These are phyloP conservation scores for Hydriomena furcata DNA, from an alignment of 2,888 invertebrate genomes.

Conservation along the genomic window DNA sequence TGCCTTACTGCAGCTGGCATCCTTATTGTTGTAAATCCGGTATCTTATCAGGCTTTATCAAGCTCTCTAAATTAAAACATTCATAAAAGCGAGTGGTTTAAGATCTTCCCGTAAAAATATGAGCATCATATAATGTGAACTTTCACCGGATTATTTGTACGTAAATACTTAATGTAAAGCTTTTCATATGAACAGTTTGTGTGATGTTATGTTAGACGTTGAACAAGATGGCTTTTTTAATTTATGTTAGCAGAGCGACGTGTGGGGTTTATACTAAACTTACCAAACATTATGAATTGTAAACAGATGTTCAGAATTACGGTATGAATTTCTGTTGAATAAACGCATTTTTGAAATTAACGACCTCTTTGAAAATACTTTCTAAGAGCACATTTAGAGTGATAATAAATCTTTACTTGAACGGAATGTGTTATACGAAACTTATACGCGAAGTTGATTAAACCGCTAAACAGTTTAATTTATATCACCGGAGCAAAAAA, in stretches of 20 bases:
- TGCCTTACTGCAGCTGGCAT: constrained; percentile 34
- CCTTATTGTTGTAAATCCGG: constrained; percentile 6
- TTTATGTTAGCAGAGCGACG: constrained; percentile 26
- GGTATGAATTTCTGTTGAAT: no score
- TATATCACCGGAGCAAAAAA: constrained; percentile 23
- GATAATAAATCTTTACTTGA: no score
- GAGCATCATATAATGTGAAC: constrained; percentile 5
- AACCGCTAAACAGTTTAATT: constrained; percentile 14
- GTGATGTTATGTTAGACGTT: constrained; percentile 7
- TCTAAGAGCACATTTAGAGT: no score
- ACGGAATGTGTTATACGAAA: no score
- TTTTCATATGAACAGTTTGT: constrained; percentile 13
- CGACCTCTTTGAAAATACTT: no score
- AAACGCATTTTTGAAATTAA: no score
- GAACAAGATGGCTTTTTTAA: constrained; percentile 20
- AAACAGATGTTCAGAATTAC: constrained; percentile 24
- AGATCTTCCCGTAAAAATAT: constrained; percentile 5
- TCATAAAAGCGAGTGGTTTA: background rate
- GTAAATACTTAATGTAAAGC: constrained; percentile 10
- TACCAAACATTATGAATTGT: constrained; percentile 20
- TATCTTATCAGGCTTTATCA: background rate
- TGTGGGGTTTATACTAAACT: constrained; percentile 25
- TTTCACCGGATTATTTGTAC: constrained; percentile 1
- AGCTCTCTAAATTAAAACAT: background rate
- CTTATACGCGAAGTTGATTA: constrained; percentile 7